These are phyloP conservation scores for Opisthocomus hoazin DNA, from an alignment of 2,113 vertebrate species.

Conservation along the genomic window DNA sequence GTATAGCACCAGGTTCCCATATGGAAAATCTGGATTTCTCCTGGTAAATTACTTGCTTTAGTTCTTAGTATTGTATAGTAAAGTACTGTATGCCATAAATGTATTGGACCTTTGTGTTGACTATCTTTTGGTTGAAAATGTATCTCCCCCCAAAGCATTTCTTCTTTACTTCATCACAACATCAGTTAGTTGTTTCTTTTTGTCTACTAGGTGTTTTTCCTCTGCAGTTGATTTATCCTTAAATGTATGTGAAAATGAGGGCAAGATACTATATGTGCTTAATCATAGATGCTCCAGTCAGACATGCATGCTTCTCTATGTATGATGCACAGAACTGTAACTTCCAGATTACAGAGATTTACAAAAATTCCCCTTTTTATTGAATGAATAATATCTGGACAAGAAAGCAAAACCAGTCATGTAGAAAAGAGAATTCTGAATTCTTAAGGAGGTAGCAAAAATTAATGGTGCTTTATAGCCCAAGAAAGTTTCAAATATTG, in stretches of 20 bases:
- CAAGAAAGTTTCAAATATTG: rapidly evolving
- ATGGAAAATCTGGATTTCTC: not conserved
- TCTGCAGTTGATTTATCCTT: not conserved
- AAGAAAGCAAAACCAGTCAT: not conserved
- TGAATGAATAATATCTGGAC: not conserved
- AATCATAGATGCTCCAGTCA: not conserved
- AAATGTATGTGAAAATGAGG: not conserved
- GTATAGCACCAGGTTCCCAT: not conserved
- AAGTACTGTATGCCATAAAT: not conserved
- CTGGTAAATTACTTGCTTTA: not conserved
- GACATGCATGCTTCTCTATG: not conserved
- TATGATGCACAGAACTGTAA: not conserved
- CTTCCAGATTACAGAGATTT: not conserved
- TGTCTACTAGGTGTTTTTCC: not conserved
- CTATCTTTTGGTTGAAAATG: not conserved
- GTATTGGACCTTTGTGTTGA: not conserved
- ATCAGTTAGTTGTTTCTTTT: not conserved
- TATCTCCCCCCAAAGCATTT: not conserved
- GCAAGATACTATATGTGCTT: not conserved
- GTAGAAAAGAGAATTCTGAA: not conserved
- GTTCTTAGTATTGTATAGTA: not conserved
- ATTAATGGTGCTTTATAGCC: not conserved
- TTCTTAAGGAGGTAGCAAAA: not conserved
- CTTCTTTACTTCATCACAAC: not conserved
- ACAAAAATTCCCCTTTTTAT: not conserved